These are phyloP conservation scores for Cantharis rufa DNA, from an alignment of 2,888 invertebrate genomes.

Conservation along the genomic window DNA sequence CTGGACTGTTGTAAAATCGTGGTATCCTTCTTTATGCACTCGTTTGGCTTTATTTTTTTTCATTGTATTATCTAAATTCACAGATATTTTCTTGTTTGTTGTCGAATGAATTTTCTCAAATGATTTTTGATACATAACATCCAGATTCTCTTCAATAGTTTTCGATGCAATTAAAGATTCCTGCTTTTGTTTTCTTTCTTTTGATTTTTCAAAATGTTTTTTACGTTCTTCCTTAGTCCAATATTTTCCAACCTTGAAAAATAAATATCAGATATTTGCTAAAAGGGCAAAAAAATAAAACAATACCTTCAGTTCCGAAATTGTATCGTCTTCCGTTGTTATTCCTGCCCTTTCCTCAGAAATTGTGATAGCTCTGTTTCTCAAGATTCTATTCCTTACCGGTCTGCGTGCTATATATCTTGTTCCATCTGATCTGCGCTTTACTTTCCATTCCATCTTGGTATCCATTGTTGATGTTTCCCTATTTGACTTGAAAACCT, in stretches of 20 bases:
- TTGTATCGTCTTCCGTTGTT: slow-evolving; percentile 76
- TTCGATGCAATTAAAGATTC: slow-evolving; percentile 45
- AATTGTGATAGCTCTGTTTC: slow-evolving; percentile 69
- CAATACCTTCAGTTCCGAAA: slow-evolving; percentile 73
- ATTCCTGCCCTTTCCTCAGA: slow-evolving; percentile 68
- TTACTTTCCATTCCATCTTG: slow-evolving; percentile 76
- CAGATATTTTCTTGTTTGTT: slow-evolving; percentile 51
- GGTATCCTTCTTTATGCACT: slow-evolving; percentile 54
- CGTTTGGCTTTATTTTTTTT: slow-evolving; percentile 56
- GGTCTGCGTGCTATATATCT: slow-evolving; percentile 76
- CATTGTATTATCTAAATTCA: slow-evolving; percentile 55
- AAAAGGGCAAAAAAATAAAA: background rate
- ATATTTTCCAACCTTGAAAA: slow-evolving; percentile 66
- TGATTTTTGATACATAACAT: slow-evolving; percentile 35
- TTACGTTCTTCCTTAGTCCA: slow-evolving; percentile 79
- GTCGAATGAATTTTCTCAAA: slow-evolving; percentile 43
- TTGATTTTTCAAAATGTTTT: slow-evolving; percentile 71
- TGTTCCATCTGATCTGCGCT: slow-evolving; percentile 74
- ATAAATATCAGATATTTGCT: background rate
- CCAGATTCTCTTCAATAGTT: slow-evolving; percentile 44
- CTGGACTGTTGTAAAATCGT: slow-evolving; percentile 63
- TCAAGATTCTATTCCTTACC: slow-evolving; percentile 66
- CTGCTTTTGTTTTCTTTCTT: slow-evolving; percentile 63
- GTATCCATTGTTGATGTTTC: slow-evolving; percentile 44
- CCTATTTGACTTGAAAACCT: slow-evolving; percentile 16